A percentile compares a stretch with the other conserved stretches of the same genome.
Conservation (phyloP, 2,113 vertebrate species). For the Boulengeromyrus knoepffleri region DNA sequence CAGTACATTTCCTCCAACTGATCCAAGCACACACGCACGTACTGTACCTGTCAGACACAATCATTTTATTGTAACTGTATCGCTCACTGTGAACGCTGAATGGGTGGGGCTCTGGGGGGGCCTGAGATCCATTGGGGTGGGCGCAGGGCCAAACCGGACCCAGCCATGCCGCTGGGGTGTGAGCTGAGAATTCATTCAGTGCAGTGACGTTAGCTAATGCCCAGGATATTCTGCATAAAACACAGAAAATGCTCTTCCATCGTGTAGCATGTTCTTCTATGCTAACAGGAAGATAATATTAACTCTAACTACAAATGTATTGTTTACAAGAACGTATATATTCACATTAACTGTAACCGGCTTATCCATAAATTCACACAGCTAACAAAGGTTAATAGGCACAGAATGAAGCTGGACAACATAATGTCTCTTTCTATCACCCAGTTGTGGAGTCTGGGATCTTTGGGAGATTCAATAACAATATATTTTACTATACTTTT, state of each 20-base stretch:
- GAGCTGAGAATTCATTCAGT: not conserved
- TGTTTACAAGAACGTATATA: not conserved
- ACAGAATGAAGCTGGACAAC: not conserved
- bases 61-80: not conserved
- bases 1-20: not conserved
- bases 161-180: not conserved
- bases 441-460: not conserved
- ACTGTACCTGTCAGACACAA: not conserved
- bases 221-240: not conserved
- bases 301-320: not conserved
- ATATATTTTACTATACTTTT: not conserved
- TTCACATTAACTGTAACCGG: not conserved
- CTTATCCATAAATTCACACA: not conserved
- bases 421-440: not conserved
- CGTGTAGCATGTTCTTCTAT: not conserved
- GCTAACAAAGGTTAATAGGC: not conserved
- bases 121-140: not conserved
- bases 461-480: not conserved
- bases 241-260: not conserved
- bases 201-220: not conserved
- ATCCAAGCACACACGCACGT: not conserved
- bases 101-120: not conserved
- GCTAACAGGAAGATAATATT: not conserved
- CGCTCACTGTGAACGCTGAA: not conserved
- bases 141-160: too few species aligned